Base-by-base conservation (phyloP, 1,140 invertebrate species). In the Diorhabda carinulata region DNA sequence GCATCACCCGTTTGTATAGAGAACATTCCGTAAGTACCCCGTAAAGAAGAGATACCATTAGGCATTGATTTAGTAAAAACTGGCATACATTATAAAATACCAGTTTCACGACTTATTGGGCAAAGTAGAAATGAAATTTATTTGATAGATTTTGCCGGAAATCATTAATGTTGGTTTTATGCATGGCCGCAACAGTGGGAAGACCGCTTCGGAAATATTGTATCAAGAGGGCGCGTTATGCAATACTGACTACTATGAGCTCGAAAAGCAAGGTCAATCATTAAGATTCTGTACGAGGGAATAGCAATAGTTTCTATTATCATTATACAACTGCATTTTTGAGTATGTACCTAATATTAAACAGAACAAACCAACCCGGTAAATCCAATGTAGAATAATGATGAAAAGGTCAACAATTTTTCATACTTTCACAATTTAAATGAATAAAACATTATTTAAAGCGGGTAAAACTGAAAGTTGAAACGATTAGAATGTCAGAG, bases 181-280 rank as follows among this genome's bases (percentile, higher is more conserved):
- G 72, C 72, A 70, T 70, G 66, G 69, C 52, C 66, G 66, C 61
- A 43, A 43, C 59, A 43, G 5, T 10, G 61, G 43, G 61, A 64
- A 64, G 69, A 68, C 57, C 57, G 69, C 60, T 61, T 58, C 45
- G 61, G 43, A 43, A 64, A 64, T 66, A 68, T 52, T 45, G 69
- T 56, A 58, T 58, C 45, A 67, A 70, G 61, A 69, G 72, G 72
- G 72, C 72, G 69, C 62, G 66, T 73, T 73, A 73, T 73, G 72
- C 72, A 73, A 73, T 62, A 66, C 44, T 69, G 58, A 64, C 61
- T 59, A 59, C 66, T 65, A 65, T 47, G 64, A 63, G 72, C 69
- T 52, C 69, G 69, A 73, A 72, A 73, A 70, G 69, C 69, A 73
- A 73, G 72, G 72, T 70, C 69, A 73, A 59, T 64, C 42, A 65